Conservation (phyloP, 2,888 invertebrate species). For the Crocallis elinguaria region DNA sequence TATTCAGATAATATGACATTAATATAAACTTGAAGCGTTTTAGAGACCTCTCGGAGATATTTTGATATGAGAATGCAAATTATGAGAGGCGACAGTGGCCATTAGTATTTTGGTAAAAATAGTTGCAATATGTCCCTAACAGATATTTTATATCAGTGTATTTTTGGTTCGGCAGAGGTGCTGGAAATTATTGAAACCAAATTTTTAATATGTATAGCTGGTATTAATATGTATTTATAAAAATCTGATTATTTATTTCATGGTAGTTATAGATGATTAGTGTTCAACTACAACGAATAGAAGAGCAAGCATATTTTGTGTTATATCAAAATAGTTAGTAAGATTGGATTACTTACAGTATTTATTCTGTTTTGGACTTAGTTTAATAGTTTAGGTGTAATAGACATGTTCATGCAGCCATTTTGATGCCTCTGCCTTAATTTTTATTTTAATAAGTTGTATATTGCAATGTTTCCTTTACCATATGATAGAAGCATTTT, state of each 20-base stretch:
- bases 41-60: constrained; percentile 23
- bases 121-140: constrained; percentile 39
- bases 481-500: constrained; percentile 42
- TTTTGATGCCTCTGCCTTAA: constrained; percentile 64
- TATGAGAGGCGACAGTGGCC: constrained; percentile 60
- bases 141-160: constrained; percentile 39
- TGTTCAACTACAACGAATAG: constrained; percentile 74
- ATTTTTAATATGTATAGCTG: background rate
- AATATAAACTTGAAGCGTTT: constrained; percentile 17
- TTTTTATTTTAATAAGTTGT: constrained; percentile 32
- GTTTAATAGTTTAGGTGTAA: constrained; percentile 46
- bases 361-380: constrained; percentile 52
- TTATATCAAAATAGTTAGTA: constrained; percentile 62
- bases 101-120: constrained; percentile 61
- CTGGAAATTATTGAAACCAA: constrained; percentile 34
- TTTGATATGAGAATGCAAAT: constrained; percentile 13
- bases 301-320: constrained; percentile 61
- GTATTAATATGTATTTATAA: constrained; percentile 6
- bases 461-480: constrained; percentile 41
- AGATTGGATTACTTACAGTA: constrained; percentile 69
- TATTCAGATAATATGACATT: constrained; percentile 36
- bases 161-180: constrained; percentile 59
- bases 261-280: constrained; percentile 50
- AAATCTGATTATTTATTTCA: constrained; percentile 35
- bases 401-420: constrained; percentile 49